Percentiles rank a stretch among this genome's conserved stretches.
phyloP scores from a whole-genome alignment of 2,797 vertebrate species.

The Liparis tanakae region DNA sequence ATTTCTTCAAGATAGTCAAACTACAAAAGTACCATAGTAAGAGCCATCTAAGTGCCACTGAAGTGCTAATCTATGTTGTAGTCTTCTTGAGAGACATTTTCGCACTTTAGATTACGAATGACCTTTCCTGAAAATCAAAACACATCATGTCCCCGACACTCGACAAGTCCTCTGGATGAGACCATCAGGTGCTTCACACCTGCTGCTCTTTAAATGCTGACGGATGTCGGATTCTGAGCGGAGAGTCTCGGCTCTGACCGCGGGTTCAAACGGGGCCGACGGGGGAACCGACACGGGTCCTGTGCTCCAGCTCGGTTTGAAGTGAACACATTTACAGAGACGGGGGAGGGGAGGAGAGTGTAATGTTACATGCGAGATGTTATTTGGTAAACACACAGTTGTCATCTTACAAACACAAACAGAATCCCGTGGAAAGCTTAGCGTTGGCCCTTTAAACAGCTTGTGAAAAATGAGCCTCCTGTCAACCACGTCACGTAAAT shows the following conservation, averaged over 20 bases:
- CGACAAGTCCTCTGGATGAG: background rate
- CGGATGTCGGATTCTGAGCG: background rate
- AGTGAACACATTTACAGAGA: conserved; percentile 49
- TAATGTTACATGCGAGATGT: conserved; percentile 60
- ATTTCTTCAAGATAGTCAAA: too few relatives aligned
- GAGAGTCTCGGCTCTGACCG: background rate
- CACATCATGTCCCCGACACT: conserved; percentile 8
- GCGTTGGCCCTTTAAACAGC: conserved; percentile 66
- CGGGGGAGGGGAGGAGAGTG: background rate
- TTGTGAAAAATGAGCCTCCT: conserved; percentile 74
- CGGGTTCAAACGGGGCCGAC: background rate
- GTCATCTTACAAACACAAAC: conserved; percentile 73
- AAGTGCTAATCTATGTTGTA: too few relatives aligned
- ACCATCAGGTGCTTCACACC: conserved; percentile 2
- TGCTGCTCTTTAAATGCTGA: conserved; percentile 11
- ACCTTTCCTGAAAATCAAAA: conserved; percentile 22
- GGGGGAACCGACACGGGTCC: conserved; percentile 33
- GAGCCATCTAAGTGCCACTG: too few relatives aligned
- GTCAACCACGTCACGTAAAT: conserved; percentile 74
- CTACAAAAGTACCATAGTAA: too few relatives aligned
- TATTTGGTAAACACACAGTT: conserved; percentile 74
- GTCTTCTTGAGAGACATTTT: background rate
- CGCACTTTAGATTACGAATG: conserved; percentile 2
- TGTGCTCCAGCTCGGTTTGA: conserved; percentile 53
- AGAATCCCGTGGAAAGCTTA: conserved; percentile 72